A percentile compares a stretch with the other conserved stretches of the same genome.
Evolutionary conservation across 2,888 invertebrate genomes (phyloP).

Genomic region (Ethmia dodecea): DNA sequence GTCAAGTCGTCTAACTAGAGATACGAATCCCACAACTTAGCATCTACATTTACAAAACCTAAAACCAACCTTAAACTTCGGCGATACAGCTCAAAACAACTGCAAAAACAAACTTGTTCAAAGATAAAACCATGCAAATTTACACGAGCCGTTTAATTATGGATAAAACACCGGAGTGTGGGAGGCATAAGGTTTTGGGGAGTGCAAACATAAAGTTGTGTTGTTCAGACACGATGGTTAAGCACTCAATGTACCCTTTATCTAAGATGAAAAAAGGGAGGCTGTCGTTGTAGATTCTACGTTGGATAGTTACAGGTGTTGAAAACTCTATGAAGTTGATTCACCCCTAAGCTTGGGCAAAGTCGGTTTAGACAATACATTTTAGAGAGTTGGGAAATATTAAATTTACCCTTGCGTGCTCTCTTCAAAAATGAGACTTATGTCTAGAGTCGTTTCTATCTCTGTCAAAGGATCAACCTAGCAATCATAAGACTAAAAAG

Average conservation of each 20-base stretch:
- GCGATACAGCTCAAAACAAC: background rate
- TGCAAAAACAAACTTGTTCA: conserved; percentile 25
- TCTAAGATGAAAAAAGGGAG: conserved; percentile 71
- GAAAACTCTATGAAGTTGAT: conserved; percentile 11
- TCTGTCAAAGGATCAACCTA: too few relatives aligned
- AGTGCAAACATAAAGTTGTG: conserved; percentile 24
- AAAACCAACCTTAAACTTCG: conserved; percentile 25
- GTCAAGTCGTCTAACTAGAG: conserved; percentile 63
- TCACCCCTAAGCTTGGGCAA: too few relatives aligned
- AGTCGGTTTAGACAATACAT: too few relatives aligned
- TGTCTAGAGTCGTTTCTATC: too few relatives aligned
- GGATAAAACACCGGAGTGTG: conserved; percentile 5
- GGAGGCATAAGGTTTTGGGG: conserved; percentile 10
- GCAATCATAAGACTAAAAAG: too few relatives aligned
- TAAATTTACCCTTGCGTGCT: too few relatives aligned
- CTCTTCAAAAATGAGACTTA: too few relatives aligned
- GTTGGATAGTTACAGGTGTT: conserved; percentile 32
- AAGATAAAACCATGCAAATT: conserved; percentile 28
- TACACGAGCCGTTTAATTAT: conserved; percentile 9
- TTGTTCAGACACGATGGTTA: conserved; percentile 52
- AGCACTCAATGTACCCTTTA: conserved; percentile 73
- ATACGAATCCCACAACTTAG: conserved; percentile 42
- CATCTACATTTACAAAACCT: background rate
- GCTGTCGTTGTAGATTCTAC: conserved; percentile 27
- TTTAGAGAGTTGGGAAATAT: too few relatives aligned